These are phyloP conservation scores for Selenia dentaria DNA, from an alignment of 2,888 invertebrate genomes.

Conservation along the genomic window DNA sequence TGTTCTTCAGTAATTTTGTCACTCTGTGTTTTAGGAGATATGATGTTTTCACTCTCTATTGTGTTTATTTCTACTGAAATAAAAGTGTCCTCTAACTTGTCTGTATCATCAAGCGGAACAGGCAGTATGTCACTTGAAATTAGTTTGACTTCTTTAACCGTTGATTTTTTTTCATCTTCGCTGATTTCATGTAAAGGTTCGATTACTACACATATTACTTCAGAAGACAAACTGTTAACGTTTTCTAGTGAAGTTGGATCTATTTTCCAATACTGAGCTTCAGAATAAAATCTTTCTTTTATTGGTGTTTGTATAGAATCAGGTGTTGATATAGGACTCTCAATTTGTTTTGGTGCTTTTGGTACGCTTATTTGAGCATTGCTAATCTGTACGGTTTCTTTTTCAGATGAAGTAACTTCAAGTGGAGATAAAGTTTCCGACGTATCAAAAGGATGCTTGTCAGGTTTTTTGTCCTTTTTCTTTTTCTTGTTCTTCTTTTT, in stretches of 20 bases:
- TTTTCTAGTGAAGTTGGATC: constrained; percentile 56
- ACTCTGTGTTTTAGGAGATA: constrained; percentile 17
- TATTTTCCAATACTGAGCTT: constrained; percentile 76
- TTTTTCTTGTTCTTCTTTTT: constrained; percentile 67
- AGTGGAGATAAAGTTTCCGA: constrained; percentile 36
- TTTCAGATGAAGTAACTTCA: constrained; percentile 42
- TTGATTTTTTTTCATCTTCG: constrained; percentile 9
- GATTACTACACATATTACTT: constrained; percentile 56
- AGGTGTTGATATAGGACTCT: constrained; percentile 62
- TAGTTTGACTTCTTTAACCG: constrained; percentile 17
- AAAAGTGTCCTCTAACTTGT: constrained; percentile 29
- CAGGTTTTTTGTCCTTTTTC: constrained; percentile 57
- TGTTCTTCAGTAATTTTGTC: constrained; percentile 63
- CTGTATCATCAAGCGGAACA: constrained; percentile 11
- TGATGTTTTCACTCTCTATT: constrained; percentile 32
- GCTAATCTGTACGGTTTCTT: constrained; percentile 27
- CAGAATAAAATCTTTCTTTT: constrained; percentile 72
- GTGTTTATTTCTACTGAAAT: constrained; percentile 40
- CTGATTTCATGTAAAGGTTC: constrained; percentile 34
- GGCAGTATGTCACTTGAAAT: constrained; percentile 2
- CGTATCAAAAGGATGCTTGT: constrained; percentile 25
- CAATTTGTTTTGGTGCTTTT: constrained; percentile 31
- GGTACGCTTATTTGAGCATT: constrained; percentile 15
- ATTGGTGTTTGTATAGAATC: constrained; percentile 71
- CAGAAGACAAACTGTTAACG: constrained; percentile 47